Evolutionary conservation across 2,797 vertebrate genomes (phyloP).

Genomic region (Liasis olivaceus): DNA sequence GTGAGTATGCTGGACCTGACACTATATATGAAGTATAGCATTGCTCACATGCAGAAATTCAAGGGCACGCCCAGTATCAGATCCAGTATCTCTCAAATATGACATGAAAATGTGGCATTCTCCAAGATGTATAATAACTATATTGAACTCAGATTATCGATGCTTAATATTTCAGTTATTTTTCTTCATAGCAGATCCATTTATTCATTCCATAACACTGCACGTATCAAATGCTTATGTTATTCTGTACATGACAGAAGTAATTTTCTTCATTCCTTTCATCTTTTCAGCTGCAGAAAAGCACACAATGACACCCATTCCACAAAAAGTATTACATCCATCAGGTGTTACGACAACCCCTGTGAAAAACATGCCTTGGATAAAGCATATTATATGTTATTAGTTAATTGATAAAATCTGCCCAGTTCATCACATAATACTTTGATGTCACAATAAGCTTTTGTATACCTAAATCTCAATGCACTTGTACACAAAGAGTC

Average conservation of each 20-base stretch:
- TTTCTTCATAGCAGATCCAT: background rate
- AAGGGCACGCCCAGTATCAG: background rate
- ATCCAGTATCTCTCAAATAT: background rate
- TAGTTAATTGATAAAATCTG: background rate
- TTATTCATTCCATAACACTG: background rate
- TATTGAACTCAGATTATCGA: background rate
- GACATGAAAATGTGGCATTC: background rate
- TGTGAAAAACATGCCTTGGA: background rate
- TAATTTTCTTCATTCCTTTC: background rate
- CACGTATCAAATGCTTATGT: background rate
- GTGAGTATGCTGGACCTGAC: background rate
- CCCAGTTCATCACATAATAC: background rate
- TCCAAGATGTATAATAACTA: background rate
- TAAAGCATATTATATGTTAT: background rate
- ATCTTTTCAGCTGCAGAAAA: background rate
- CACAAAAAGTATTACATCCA: background rate
- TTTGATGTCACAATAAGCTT: no score
- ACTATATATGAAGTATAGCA: background rate
- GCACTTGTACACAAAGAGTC: background rate
- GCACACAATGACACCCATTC: background rate
- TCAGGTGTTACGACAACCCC: background rate
- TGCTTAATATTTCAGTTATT: background rate
- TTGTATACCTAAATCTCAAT: no score
- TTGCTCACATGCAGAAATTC: no score
- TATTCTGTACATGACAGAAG: background rate